Conservation (phyloP, 1,140 invertebrate species). For the Rhopalosiphum padi region DNA sequence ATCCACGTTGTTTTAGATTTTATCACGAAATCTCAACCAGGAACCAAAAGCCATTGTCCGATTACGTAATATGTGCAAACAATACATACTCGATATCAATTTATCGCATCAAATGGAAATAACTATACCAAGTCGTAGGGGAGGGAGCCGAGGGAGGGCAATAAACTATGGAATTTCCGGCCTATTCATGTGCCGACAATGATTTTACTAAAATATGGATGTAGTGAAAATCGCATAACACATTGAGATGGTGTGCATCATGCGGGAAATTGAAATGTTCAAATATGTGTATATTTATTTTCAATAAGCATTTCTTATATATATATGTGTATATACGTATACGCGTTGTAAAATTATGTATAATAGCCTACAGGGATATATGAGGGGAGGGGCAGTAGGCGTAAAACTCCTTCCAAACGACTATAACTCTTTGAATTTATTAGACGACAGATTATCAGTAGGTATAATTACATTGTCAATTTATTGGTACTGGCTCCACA, state of each 20-base stretch:
- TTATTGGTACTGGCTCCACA: background rate
- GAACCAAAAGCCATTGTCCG: background rate
- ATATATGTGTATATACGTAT: too few relatives aligned
- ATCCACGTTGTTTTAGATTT: background rate
- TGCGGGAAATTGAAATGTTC: background rate
- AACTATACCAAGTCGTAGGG: background rate
- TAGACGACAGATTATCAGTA: background rate
- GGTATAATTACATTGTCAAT: background rate
- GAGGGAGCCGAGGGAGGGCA: too few relatives aligned
- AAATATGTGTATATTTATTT: background rate
- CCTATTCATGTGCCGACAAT: background rate
- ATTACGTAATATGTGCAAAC: background rate
- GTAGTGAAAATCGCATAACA: background rate
- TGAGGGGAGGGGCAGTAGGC: background rate
- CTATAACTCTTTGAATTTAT: background rate
- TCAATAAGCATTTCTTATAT: background rate
- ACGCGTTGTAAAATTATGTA: too few relatives aligned
- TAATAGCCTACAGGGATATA: too few relatives aligned
- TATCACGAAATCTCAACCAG: background rate
- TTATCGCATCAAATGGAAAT: background rate
- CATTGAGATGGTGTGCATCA: background rate
- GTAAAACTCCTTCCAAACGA: background rate
- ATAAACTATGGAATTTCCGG: background rate
- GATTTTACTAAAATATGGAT: background rate
- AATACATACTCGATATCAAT: background rate